phyloP scores from a whole-genome alignment of 2,888 invertebrate genomes.

The Caenorhabditis afra region DNA sequence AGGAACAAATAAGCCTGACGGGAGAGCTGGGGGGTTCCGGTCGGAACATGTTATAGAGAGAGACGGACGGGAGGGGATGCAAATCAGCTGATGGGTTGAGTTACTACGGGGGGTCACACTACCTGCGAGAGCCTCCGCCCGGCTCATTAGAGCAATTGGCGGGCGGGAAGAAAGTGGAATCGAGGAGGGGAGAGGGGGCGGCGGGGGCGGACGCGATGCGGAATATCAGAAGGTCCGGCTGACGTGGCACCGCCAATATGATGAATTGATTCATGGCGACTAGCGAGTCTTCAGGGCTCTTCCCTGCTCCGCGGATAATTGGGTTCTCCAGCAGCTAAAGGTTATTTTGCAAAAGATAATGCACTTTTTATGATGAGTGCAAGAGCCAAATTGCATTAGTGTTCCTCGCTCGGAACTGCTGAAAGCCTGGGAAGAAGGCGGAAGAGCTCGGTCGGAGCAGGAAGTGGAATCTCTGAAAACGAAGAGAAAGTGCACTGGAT shows the following conservation, averaged over 20 bases:
- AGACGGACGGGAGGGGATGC: constrained; percentile 22
- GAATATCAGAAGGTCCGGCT: neutral
- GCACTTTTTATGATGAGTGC: constrained; percentile 24
- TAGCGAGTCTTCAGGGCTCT: neutral
- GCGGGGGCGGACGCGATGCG: too few relatives aligned
- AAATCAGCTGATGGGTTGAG: constrained; percentile 44
- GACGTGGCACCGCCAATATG: neutral
- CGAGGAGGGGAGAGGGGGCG: constrained; percentile 5
- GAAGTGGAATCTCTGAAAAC: constrained; percentile 26
- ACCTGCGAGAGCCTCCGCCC: constrained; percentile 10
- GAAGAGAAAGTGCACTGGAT: constrained; percentile 17
- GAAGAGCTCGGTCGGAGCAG: neutral
- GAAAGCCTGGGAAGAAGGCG: neutral
- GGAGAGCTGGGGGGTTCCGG: constrained; percentile 30
- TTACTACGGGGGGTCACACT: constrained; percentile 44
- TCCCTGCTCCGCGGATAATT: neutral
- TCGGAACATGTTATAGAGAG: constrained; percentile 27
- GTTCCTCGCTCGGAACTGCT: neutral
- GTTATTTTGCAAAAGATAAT: constrained; percentile 28
- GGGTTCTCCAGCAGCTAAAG: constrained; percentile 13
- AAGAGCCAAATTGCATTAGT: neutral
- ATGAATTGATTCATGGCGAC: neutral
- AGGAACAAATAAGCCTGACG: constrained; percentile 47
- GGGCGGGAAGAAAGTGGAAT: constrained; percentile 4
- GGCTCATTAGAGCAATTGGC: constrained; percentile 38